Evolutionary conservation across 1,140 invertebrate genomes (phyloP).

Genomic region (Episyrphus balteatus): DNA sequence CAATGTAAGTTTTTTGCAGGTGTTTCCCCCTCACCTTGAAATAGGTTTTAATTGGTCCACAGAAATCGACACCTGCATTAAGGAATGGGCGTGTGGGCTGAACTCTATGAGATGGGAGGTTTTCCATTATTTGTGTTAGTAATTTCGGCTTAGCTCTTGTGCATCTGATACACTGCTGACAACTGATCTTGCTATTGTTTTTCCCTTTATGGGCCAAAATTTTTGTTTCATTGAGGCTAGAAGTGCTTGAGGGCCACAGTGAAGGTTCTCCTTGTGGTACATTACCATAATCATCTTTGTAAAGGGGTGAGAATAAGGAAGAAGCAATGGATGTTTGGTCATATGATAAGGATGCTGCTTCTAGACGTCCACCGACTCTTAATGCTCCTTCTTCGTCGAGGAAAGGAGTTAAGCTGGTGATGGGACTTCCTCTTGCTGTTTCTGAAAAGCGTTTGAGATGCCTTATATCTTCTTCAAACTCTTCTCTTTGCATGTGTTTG

Average conservation of each 20-base stretch:
- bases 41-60: no score
- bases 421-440: background rate
- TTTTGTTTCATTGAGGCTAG: conserved; percentile 7
- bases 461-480: background rate
- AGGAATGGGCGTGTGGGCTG: no score
- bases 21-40: no score
- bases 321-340: conserved; percentile 38
- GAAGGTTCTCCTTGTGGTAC: conserved; percentile 15
- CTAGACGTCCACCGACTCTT: conserved; percentile 36
- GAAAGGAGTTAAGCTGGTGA: conserved; percentile 22
- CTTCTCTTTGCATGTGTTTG: background rate
- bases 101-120: no score
- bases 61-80: no score
- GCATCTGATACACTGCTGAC: conserved; percentile 22
- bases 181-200: conserved; percentile 8
- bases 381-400: conserved; percentile 26
- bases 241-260: conserved; percentile 21
- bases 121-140: no score
- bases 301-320: no score
- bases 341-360: conserved; percentile 16
- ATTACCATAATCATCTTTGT: background rate
- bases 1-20: no score
- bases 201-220: conserved; percentile 15
- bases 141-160: conserved; percentile 9
- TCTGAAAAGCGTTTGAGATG: background rate